A percentile compares a stretch with the other conserved stretches of the same genome.
phyloP scores from a whole-genome alignment of 2,797 vertebrate species.

The Scarus forsteni region DNA sequence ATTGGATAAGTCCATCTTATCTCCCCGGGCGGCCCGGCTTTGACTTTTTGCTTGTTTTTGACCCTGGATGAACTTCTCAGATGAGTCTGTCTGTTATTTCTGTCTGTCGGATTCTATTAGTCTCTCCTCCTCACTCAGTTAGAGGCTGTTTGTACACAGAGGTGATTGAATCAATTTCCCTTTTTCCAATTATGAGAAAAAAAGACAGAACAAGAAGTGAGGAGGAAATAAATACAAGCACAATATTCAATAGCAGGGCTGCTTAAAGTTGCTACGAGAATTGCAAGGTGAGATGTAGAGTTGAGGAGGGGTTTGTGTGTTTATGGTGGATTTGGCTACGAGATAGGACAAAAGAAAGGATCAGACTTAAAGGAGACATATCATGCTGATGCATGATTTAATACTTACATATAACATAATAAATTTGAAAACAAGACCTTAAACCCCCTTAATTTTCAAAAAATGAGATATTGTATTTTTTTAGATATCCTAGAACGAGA shows the following conservation, averaged over 20 bases:
- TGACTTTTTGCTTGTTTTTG: conserved; percentile 9
- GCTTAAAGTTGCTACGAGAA: too few relatives aligned
- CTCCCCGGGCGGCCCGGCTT: neutral
- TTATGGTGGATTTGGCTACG: too few relatives aligned
- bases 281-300: too few relatives aligned
- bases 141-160: neutral
- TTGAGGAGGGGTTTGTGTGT: too few relatives aligned
- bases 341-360: too few relatives aligned
- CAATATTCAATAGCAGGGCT: neutral
- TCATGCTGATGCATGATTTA: too few relatives aligned
- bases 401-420: too few relatives aligned
- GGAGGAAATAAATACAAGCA: neutral
- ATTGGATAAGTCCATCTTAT: neutral
- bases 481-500: too few relatives aligned
- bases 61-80: neutral
- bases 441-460: too few relatives aligned
- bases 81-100: neutral
- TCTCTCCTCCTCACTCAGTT: neutral
- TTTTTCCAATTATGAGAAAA: neutral
- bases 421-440: too few relatives aligned
- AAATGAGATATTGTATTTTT: too few relatives aligned
- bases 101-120: neutral
- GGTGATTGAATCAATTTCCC: neutral
- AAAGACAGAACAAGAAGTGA: neutral
- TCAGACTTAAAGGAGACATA: too few relatives aligned